Conservation (phyloP, 2,888 invertebrate genomes). For the Conops quadrifasciatus region DNA sequence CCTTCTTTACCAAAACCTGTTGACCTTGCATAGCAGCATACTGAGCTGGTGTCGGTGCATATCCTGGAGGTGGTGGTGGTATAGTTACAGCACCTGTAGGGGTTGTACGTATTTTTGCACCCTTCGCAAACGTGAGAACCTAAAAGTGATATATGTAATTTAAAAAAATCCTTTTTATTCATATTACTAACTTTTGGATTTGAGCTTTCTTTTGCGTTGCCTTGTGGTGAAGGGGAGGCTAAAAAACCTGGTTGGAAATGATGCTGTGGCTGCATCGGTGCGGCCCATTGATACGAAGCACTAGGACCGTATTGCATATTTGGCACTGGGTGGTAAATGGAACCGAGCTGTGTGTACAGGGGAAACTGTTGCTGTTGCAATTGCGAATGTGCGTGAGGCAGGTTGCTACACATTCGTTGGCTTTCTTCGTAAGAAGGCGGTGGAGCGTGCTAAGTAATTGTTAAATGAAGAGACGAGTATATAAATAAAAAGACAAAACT, state of each 20-base stretch:
- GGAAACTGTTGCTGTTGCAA: constrained; percentile 43
- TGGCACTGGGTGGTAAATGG: constrained; percentile 27
- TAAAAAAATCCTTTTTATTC: constrained; percentile 4
- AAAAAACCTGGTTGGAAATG: too few relatives aligned
- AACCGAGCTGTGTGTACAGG: constrained; percentile 24
- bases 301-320: background rate
- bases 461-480: background rate
- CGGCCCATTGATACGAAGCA: constrained; percentile 19
- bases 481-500: background rate
- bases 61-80: constrained; percentile 64
- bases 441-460: constrained; percentile 51
- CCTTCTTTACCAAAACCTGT: constrained; percentile 55
- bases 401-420: constrained; percentile 47
- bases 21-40: constrained; percentile 62
- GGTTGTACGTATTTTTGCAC: constrained; percentile 52
- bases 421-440: constrained; percentile 63
- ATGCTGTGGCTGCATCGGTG: too few relatives aligned
- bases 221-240: background rate
- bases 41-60: constrained; percentile 61
- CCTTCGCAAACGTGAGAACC: constrained; percentile 51
- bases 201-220: background rate
- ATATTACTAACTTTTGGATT: constrained; percentile 23
- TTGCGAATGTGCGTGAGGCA: constrained; percentile 32
- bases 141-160: constrained; percentile 1
- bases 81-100: constrained; percentile 54